These are phyloP conservation scores for Perca fluviatilis DNA, from an alignment of 2,113 vertebrate species.

Conservation along the genomic window DNA sequence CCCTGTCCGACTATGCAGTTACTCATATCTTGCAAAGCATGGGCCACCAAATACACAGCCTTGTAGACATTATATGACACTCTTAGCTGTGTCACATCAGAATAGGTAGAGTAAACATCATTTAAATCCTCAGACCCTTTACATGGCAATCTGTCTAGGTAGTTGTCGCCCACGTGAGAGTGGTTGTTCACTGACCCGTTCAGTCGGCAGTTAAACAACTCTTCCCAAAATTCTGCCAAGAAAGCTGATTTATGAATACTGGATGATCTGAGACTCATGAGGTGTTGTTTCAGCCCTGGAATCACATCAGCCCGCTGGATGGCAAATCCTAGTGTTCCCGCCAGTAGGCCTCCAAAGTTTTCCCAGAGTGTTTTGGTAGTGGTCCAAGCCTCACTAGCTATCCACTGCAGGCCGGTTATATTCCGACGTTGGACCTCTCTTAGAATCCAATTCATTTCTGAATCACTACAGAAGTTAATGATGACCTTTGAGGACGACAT, in stretches of 20 bases:
- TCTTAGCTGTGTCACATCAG: constrained; percentile 80
- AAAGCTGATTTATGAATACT: constrained; percentile 56
- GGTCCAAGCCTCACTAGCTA: constrained; percentile 84
- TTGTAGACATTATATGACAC: constrained; percentile 59
- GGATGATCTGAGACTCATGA: constrained; percentile 53
- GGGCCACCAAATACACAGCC: constrained; percentile 81
- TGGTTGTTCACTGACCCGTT: constrained; percentile 75
- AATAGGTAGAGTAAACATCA: constrained; percentile 73
- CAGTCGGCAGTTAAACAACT: constrained; percentile 75
- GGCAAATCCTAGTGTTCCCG: constrained; percentile 81
- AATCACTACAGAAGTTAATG: constrained; percentile 78
- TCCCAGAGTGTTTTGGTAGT: constrained; percentile 76
- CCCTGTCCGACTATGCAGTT: constrained; percentile 66
- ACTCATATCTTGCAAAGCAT: constrained; percentile 82
- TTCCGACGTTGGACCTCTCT: constrained; percentile 71
- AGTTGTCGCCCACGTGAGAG: constrained; percentile 27
- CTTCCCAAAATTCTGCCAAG: constrained; percentile 82
- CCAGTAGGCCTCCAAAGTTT: constrained; percentile 69
- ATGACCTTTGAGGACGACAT: constrained; percentile 76
- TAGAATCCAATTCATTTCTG: constrained; percentile 76
- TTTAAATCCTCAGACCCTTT: constrained; percentile 71
- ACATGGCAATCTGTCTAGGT: constrained; percentile 56
- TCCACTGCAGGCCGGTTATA: constrained; percentile 79
- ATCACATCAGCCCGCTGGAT: constrained; percentile 75
- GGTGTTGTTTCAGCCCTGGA: constrained; percentile 71